phyloP scores from a whole-genome alignment of 2,797 vertebrate genomes.

The Taeniopygia guttata region DNA sequence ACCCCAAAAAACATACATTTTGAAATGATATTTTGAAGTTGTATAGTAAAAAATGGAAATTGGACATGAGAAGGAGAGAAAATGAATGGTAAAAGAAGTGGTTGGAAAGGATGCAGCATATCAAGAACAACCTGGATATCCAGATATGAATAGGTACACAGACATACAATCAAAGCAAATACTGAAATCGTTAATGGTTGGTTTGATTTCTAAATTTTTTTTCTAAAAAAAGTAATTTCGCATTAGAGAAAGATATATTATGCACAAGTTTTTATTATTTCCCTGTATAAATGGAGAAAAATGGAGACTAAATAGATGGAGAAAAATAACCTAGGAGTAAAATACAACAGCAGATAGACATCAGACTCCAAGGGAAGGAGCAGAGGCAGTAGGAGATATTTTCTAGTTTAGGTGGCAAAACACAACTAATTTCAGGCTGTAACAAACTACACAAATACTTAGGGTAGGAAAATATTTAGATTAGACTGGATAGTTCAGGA shows the following conservation, averaged over 20 bases:
- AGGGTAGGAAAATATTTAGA: not conserved
- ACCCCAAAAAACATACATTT: not conserved
- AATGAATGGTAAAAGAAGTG: not conserved
- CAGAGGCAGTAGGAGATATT: not conserved
- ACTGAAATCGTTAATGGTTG: not conserved
- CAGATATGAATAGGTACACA: not conserved
- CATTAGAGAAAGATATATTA: not conserved
- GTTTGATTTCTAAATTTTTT: not conserved
- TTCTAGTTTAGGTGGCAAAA: not conserved
- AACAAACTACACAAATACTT: not conserved
- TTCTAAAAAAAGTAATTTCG: not conserved
- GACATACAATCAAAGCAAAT: not conserved
- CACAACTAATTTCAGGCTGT: not conserved
- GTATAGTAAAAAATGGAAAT: not conserved
- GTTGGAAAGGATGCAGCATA: not conserved
- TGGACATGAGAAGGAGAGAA: not conserved
- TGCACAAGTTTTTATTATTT: not conserved
- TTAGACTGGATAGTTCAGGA: not conserved
- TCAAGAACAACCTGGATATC: not conserved
- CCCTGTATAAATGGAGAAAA: not conserved
- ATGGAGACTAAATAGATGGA: not conserved
- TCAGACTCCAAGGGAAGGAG: accelerated
- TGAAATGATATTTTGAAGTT: not conserved
- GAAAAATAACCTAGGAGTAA: not conserved
- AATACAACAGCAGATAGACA: not conserved